Base-by-base conservation (phyloP, 64 coral and sea anemone genomes). In the Actinia equina region DNA sequence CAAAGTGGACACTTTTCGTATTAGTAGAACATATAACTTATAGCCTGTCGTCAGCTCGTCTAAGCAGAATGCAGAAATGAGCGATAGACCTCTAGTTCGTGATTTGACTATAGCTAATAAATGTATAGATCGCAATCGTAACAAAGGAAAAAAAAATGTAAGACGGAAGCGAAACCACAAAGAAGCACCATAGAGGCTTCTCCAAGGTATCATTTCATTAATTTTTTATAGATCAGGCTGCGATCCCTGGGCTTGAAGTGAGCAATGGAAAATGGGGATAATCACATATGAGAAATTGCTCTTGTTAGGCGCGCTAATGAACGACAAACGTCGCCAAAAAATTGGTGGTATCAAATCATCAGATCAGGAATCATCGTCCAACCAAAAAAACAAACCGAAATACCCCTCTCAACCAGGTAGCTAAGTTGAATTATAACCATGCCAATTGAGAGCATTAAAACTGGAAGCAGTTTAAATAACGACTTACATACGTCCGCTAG, bases 211-310 rank as follows among this genome's bases (percentile, higher is more conserved):
- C 6, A 64, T 18, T 22, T 64, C 17, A n/a, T 19, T 64, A 20
- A 20, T 23, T n/a, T n/a, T 6, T n/a, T 25, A 2, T 80, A 98
- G 96, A 98, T 77, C 91, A 91, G 86, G 86, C 95, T 23, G 96
- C 89, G 37, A 67, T 98, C 42, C 96, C 96, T 8, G 93, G 87
- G 41, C 95, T 98, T 52, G 96, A 88, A 7, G 86, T n/a, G 86
- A 6, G 95, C 88, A 43, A 98, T 98, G 95, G 95, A 98, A 55
- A 98, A 98, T 89, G 96, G 96, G 96, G 6, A 84, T 98, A 25
- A 92, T 98, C 17, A 94, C 85, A 37, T 98, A 98, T 41, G 61
- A 2, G 96, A 98, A 52, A 90, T 71, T 11, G 76, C 43, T n/a
- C 8, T 84, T 98, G 49, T 61, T 98, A 80, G 90, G 42, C 88